These are phyloP conservation scores for Anser brachyrhynchus DNA, from an alignment of 2,113 vertebrate species.

Conservation along the genomic window DNA sequence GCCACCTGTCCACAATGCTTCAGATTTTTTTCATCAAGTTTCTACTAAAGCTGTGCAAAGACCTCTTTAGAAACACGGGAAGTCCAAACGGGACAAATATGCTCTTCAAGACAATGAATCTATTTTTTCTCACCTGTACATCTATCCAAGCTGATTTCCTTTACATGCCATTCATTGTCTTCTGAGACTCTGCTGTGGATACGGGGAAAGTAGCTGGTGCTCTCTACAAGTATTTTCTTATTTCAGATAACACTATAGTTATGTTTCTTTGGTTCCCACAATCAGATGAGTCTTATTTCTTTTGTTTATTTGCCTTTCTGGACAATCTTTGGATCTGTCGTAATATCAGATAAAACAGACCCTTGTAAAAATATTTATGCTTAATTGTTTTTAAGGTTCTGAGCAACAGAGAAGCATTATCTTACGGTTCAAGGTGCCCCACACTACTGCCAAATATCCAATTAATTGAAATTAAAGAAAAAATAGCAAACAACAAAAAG, in stretches of 20 bases:
- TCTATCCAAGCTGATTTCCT: background rate
- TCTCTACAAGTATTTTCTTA: background rate
- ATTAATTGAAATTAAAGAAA: slow-evolving; percentile 9
- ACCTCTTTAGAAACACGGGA: background rate
- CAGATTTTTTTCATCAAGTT: background rate
- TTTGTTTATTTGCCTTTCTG: background rate
- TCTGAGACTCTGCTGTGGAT: background rate
- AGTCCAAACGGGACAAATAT: background rate
- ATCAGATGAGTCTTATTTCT: background rate
- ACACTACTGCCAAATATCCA: background rate
- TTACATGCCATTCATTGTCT: background rate
- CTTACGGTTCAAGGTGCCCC: background rate
- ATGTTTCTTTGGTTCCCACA: background rate
- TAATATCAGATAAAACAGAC: background rate
- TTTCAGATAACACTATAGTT: background rate
- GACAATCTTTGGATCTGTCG: background rate
- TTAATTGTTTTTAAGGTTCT: background rate
- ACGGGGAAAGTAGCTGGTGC: background rate
- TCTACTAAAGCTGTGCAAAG: background rate
- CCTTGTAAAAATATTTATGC: background rate
- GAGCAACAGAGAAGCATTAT: background rate
- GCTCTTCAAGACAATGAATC: background rate
- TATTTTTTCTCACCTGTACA: background rate
- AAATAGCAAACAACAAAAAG: background rate
- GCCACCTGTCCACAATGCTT: background rate